These are phyloP conservation scores for Eristalis intricaria DNA, from an alignment of 2,888 invertebrate genomes.

Conservation along the genomic window DNA sequence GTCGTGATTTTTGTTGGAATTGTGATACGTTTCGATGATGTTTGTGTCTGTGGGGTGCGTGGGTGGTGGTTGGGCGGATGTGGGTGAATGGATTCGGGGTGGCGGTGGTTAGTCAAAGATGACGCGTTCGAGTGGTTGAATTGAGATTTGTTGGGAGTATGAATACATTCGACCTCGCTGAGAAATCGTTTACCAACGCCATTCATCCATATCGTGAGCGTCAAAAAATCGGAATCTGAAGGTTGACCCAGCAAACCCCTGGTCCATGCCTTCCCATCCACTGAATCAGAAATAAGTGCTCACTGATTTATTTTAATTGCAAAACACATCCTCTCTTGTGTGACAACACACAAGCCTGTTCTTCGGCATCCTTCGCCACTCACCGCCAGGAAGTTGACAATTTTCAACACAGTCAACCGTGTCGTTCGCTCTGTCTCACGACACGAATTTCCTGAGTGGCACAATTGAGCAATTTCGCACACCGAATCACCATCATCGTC, in stretches of 20 bases:
- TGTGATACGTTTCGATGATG: neutral
- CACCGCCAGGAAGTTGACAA: conserved; percentile 52
- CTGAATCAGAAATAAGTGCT: conserved; percentile 33
- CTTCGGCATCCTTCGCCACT: neutral
- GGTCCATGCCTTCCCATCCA: conserved; percentile 35
- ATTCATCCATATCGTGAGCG: neutral
- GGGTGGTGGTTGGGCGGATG: neutral
- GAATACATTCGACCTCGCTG: neutral
- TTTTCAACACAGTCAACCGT: conserved; percentile 39
- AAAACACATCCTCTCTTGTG: conserved; percentile 12
- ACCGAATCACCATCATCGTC: neutral
- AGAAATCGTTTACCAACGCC: neutral
- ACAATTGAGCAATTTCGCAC: conserved; percentile 46
- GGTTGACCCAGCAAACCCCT: too few species aligned
- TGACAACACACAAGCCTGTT: neutral
- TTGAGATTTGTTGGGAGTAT: neutral
- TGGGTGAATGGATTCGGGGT: conserved; percentile 9
- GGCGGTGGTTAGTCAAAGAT: conserved; percentile 30
- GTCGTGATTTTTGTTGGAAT: conserved; percentile 44
- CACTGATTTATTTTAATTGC: conserved; percentile 39
- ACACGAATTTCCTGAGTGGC: conserved; percentile 1
- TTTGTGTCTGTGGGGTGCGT: neutral
- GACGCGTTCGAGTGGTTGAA: conserved; percentile 5
- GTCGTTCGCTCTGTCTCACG: neutral
- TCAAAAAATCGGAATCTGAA: too few species aligned